These are phyloP conservation scores for Phragmatobia fuliginosa DNA, from an alignment of 2,888 invertebrate genomes.

Conservation along the genomic window DNA sequence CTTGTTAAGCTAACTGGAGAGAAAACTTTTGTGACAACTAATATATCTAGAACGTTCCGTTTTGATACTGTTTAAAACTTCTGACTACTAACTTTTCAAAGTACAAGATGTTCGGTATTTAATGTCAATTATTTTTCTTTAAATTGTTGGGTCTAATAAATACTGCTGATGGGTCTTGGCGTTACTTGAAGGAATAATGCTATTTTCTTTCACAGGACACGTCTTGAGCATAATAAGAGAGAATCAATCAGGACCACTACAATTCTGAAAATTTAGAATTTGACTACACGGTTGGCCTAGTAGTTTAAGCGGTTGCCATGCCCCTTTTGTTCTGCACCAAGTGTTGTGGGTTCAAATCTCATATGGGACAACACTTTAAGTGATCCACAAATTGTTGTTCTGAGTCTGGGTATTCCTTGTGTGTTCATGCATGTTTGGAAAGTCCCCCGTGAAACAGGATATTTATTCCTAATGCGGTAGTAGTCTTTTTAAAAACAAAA, in stretches of 20 bases:
- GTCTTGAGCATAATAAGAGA: not conserved
- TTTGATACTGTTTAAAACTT: constrained; percentile 43
- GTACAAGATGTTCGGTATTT: not conserved
- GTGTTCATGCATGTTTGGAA: too few relatives aligned
- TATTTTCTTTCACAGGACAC: too few relatives aligned
- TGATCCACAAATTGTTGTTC: too few relatives aligned
- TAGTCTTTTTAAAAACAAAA: too few relatives aligned
- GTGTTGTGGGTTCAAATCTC: too few relatives aligned
- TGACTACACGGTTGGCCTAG: too few relatives aligned
- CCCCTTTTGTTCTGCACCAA: too few relatives aligned
- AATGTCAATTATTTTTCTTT: not conserved
- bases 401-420: too few relatives aligned
- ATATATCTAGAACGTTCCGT: constrained; percentile 41
- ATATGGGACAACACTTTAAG: too few relatives aligned
- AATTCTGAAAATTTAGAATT: not conserved
- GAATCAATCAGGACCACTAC: not conserved
- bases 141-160: not conserved
- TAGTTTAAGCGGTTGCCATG: too few relatives aligned
- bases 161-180: not conserved
- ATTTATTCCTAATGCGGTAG: too few relatives aligned
- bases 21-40: constrained; percentile 56
- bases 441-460: too few relatives aligned
- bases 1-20: constrained; percentile 60
- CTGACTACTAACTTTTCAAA: not conserved
- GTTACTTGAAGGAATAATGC: not conserved